These are phyloP conservation scores for Hylaeus volcanicus DNA, from an alignment of 1,140 invertebrate species.

Conservation along the genomic window DNA sequence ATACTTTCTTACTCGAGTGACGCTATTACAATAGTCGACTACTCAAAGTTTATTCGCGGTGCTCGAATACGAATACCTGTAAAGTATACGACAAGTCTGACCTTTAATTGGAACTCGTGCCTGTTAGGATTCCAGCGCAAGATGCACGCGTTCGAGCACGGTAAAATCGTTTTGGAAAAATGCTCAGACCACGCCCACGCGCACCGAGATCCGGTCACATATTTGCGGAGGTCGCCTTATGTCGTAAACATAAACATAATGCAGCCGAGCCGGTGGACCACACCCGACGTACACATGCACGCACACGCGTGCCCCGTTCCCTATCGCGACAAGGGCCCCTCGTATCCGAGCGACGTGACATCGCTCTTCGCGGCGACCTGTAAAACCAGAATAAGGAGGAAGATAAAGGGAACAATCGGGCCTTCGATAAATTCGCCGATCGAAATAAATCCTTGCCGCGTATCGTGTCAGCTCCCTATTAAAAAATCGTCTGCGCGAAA, in stretches of 20 bases:
- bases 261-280: constrained; percentile 56
- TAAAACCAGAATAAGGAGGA: constrained; percentile 14
- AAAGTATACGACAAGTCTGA: too few relatives aligned
- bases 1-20: too few relatives aligned
- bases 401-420: constrained; percentile 17
- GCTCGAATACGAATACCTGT: too few relatives aligned
- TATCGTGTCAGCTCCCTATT: background rate
- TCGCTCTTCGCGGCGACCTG: constrained; percentile 18
- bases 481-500: background rate
- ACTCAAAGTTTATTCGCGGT: too few relatives aligned
- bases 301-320: background rate
- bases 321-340: constrained; percentile 21
- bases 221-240: constrained; percentile 66
- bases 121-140: constrained; percentile 53
- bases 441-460: background rate
- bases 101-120: background rate
- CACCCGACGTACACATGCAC: constrained; percentile 56
- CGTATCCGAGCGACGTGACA: constrained; percentile 14
- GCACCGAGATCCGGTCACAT: constrained; percentile 62
- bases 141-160: constrained; percentile 49
- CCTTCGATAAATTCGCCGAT: constrained; percentile 32
- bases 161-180: constrained; percentile 58
- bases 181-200: constrained; percentile 59
- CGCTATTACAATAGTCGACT: too few relatives aligned
- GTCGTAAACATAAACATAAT: constrained; percentile 71